Evolutionary conservation across 1,140 invertebrate genomes (phyloP).

Genomic region (Drosophila watanabei): DNA sequence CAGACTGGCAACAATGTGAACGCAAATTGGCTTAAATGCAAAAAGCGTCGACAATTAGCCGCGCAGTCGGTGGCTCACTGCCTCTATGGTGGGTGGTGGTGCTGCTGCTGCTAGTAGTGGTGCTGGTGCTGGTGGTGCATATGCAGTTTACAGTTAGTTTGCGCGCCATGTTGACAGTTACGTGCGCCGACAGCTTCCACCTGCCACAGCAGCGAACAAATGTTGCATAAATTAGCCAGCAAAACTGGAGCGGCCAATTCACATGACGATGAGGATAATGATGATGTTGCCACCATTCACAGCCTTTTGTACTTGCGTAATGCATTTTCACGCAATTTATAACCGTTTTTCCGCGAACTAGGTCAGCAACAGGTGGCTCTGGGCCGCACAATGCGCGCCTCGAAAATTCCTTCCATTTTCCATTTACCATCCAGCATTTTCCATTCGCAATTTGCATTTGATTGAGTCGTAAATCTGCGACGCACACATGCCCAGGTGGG

Average conservation of each 20-base stretch:
- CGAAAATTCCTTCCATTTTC: constrained; percentile 40
- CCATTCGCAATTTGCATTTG: constrained; percentile 72
- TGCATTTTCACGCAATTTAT: constrained; percentile 83
- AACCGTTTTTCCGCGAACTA: constrained; percentile 62
- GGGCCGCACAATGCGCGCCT: constrained; percentile 40
- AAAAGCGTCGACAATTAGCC: constrained; percentile 76
- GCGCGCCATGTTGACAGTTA: constrained; percentile 79
- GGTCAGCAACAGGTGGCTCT: constrained; percentile 56
- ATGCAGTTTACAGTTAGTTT: constrained; percentile 79
- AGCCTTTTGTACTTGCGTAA: constrained; percentile 83
- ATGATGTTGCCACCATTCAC: constrained; percentile 75
- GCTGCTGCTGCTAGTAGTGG: constrained; percentile 22
- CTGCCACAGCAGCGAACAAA: constrained; percentile 47
- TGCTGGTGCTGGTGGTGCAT: constrained; percentile 34
- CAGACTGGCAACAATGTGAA: constrained; percentile 52
- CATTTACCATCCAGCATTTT: not conserved
- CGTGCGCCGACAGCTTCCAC: constrained; percentile 72
- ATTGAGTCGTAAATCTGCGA: constrained; percentile 82
- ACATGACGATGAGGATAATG: constrained; percentile 46
- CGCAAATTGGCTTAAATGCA: constrained; percentile 79
- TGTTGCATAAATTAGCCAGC: constrained; percentile 78
- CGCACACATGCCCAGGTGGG: constrained; percentile 49
- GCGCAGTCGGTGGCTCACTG: constrained; percentile 59
- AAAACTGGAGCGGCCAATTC: constrained; percentile 73
- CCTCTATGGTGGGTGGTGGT: constrained; percentile 24